Evolutionary conservation across 2,888 invertebrate genomes (phyloP).

Genomic region (Epinotia ramella): DNA sequence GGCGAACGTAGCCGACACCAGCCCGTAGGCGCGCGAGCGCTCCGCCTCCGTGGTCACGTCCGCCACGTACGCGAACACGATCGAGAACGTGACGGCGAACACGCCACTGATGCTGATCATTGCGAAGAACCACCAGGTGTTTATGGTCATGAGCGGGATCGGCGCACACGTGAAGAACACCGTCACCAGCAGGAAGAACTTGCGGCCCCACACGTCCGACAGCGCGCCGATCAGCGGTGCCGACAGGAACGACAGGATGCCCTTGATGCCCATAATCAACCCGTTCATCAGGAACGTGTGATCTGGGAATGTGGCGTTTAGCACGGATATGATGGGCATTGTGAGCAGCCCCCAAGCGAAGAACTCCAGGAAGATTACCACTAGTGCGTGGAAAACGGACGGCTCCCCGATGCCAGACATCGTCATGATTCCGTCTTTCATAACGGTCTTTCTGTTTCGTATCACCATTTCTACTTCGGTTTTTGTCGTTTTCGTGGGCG

Average conservation of each 20-base stretch:
- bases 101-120: conserved; percentile 99
- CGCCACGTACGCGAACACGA: conserved; percentile 99
- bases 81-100: conserved; percentile 99
- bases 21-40: conserved; percentile 97
- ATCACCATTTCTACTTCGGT: conserved; percentile 95
- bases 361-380: conserved; percentile 99
- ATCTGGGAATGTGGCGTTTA: conserved; percentile 99
- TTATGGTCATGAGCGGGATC: conserved; percentile 99
- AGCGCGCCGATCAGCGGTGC: conserved; percentile 99
- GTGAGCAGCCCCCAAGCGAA: conserved; percentile 99
- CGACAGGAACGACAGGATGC: conserved; percentile 98
- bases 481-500: conserved; percentile 92
- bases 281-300: conserved; percentile 99
- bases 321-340: conserved; percentile 97
- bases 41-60: conserved; percentile 99
- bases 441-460: conserved; percentile 93
- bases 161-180: conserved; percentile 99
- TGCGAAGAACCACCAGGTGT: conserved; percentile 99
- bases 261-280: conserved; percentile 99
- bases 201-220: conserved; percentile 99
- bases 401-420: conserved; percentile 96
- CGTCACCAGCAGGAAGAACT: conserved; percentile 98
- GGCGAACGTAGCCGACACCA: conserved; percentile 99
- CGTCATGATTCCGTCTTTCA: conserved; percentile 95
- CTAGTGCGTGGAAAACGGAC: conserved; percentile 98